phyloP scores from a whole-genome alignment of 30 jellyfish, hydroid and myxozoan species.

The Clytia hemisphaerica region DNA sequence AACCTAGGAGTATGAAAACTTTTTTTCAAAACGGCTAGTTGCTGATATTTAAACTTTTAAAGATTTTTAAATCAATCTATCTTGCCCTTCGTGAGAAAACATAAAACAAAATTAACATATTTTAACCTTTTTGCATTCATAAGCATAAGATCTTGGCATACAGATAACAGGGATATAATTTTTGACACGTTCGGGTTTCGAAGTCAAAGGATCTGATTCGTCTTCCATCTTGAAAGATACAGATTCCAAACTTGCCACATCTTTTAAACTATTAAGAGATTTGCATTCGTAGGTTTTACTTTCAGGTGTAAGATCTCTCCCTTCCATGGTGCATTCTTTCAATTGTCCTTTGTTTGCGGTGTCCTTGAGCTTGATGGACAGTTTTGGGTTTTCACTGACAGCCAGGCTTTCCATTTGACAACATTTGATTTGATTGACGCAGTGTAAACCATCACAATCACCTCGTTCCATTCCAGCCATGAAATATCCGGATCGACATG shows the following conservation, averaged over 20 bases:
- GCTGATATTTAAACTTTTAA: no score
- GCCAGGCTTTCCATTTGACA: conserved; percentile 12
- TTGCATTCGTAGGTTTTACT: background rate
- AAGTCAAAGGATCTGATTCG: background rate
- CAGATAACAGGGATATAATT: conserved; percentile 4
- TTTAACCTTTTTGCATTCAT: background rate
- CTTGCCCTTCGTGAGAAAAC: no score
- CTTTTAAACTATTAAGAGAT: background rate
- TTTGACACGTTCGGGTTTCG: background rate
- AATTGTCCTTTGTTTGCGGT: no score
- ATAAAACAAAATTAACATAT: no score
- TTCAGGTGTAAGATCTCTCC: background rate
- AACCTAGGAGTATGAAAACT: no score
- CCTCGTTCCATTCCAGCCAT: background rate
- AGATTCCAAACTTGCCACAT: background rate
- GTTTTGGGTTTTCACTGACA: no score
- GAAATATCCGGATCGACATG: background rate
- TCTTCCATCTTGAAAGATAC: conserved; percentile 6
- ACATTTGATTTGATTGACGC: conserved; percentile 3
- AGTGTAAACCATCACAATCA: background rate
- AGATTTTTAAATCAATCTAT: no score
- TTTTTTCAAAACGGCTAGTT: no score
- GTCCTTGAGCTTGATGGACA: no score
- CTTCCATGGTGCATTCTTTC: no score
- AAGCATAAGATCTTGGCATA: background rate